A percentile compares a stretch with the other conserved stretches of the same genome.
Evolutionary conservation across 1,140 invertebrate species (phyloP).

Genomic region (Pogonognathellus flavescens): DNA sequence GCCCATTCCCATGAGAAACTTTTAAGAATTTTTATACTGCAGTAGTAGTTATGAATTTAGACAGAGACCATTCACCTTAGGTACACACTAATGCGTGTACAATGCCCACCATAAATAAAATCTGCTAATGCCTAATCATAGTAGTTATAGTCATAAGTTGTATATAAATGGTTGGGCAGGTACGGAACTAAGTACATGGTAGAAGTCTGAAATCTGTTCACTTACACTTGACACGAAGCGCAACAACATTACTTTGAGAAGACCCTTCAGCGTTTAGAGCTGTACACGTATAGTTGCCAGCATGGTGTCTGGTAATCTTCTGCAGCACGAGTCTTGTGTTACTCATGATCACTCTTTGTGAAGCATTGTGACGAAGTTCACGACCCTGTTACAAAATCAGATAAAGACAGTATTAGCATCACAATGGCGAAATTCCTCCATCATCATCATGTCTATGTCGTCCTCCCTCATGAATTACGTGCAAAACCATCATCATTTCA

Average conservation of each 20-base stretch:
- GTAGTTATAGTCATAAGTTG: too few species aligned
- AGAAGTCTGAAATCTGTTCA: constrained; percentile 66
- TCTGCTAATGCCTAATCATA: too few species aligned
- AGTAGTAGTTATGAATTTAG: too few species aligned
- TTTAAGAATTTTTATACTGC: too few species aligned
- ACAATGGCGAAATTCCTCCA: not conserved
- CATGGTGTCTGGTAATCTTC: constrained; percentile 81
- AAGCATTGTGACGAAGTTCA: constrained; percentile 83
- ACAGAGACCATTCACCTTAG: too few species aligned
- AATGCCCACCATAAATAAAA: too few species aligned
- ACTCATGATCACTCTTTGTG: constrained; percentile 82
- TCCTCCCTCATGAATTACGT: too few species aligned
- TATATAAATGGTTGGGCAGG: too few species aligned
- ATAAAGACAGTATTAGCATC: constrained; percentile 13
- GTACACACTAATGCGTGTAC: too few species aligned
- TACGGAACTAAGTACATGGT: too few species aligned
- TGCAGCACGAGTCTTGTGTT: constrained; percentile 87
- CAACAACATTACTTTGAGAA: constrained; percentile 83
- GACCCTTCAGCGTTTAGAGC: constrained; percentile 86
- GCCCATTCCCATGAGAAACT: too few species aligned
- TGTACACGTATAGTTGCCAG: constrained; percentile 85
- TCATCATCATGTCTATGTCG: too few species aligned
- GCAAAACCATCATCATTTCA: not conserved
- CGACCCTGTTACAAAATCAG: constrained; percentile 74
- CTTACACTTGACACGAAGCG: constrained; percentile 86